These are phyloP conservation scores for Lucifuga dentata DNA, from an alignment of 2,113 vertebrate genomes.

Conservation along the genomic window DNA sequence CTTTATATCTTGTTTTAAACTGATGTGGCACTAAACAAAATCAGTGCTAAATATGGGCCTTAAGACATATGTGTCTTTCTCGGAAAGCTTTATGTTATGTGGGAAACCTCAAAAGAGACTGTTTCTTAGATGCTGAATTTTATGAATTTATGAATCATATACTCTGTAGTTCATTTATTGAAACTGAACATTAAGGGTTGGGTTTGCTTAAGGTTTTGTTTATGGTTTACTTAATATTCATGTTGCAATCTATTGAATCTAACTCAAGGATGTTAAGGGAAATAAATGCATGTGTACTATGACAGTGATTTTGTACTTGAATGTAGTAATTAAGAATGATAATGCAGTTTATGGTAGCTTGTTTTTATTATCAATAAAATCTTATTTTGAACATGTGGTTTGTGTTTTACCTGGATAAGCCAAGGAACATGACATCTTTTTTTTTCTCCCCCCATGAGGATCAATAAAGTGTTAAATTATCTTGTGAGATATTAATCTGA, in stretches of 20 bases:
- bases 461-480: too few species aligned
- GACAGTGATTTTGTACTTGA: constrained; percentile 72
- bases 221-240: not conserved
- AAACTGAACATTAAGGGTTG: not conserved
- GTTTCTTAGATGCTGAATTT: constrained; percentile 11
- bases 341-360: constrained; percentile 31
- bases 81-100: not conserved
- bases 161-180: constrained; percentile 28
- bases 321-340: constrained; percentile 46
- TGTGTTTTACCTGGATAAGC: constrained; percentile 2
- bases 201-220: constrained; percentile 6
- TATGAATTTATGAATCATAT: too few species aligned
- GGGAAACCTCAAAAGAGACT: not conserved
- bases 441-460: too few species aligned
- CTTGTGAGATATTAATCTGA: too few species aligned
- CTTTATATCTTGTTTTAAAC: not conserved
- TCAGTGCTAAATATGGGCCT: not conserved
- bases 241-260: constrained; percentile 25
- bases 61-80: not conserved
- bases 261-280: constrained; percentile 68
- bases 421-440: too few species aligned
- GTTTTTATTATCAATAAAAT: constrained; percentile 74
- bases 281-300: constrained; percentile 50
- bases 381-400: constrained; percentile 54
- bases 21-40: not conserved